A percentile compares a stretch with the other conserved stretches of the same genome.
These are phyloP conservation scores for Amaurobius ferox DNA, from an alignment of 2,888 invertebrate genomes.

Conservation along the genomic window DNA sequence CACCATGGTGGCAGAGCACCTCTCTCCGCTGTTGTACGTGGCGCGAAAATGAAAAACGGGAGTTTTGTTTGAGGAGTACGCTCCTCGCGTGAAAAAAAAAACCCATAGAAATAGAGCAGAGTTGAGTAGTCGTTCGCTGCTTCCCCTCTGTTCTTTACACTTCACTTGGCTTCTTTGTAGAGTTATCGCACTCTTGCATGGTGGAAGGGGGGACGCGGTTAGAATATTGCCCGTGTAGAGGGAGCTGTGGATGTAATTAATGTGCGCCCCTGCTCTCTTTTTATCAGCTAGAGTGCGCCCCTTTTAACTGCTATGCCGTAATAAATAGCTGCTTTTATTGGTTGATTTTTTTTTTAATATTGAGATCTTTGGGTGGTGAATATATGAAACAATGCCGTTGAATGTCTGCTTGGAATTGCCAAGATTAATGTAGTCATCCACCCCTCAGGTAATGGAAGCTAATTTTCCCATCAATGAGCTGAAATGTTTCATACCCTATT, in stretches of 20 bases:
- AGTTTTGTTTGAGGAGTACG: conserved; percentile 66
- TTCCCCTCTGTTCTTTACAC: conserved; percentile 33
- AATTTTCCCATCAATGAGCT: conserved; percentile 7
- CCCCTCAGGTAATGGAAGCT: conserved; percentile 3
- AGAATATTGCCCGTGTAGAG: conserved; percentile 22
- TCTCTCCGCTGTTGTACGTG: conserved; percentile 11
- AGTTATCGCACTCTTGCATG: conserved; percentile 54
- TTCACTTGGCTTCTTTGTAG: conserved; percentile 54
- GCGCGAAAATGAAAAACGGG: conserved; percentile 66
- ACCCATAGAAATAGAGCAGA: neutral
- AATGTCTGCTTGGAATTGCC: neutral
- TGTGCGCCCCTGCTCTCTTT: conserved; percentile 21
- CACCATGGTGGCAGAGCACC: conserved; percentile 10
- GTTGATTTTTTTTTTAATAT: neutral
- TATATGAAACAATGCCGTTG: neutral
- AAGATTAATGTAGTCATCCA: neutral
- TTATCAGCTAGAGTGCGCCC: neutral
- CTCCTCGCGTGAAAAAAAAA: neutral
- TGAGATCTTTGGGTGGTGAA: neutral
- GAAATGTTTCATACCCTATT: neutral
- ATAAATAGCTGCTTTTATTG: conserved; percentile 7
- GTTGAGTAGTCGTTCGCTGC: neutral
- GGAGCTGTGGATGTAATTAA: conserved; percentile 56
- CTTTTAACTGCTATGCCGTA: neutral
- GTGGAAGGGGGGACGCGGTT: conserved; percentile 5